Evolutionary conservation across 2,888 invertebrate genomes (phyloP).

Genomic region (Andrena flavipes): DNA sequence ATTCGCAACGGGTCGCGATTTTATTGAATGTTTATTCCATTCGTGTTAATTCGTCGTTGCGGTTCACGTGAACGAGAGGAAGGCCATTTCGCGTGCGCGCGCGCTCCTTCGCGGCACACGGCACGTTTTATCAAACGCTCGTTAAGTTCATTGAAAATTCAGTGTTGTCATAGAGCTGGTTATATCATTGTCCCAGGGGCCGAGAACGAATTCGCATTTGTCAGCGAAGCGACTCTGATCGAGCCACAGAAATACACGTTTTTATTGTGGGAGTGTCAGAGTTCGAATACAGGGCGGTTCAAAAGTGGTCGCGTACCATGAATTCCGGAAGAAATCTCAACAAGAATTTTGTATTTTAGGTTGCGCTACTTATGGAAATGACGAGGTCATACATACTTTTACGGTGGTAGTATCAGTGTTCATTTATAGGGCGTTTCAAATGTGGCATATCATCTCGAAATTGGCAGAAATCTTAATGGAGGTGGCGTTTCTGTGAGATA

Average conservation of each 20-base stretch:
- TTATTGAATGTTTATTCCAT: conserved; percentile 40
- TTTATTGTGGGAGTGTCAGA: not conserved
- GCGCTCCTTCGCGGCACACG: not conserved
- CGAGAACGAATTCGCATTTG: conserved; percentile 44
- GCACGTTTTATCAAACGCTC: conserved; percentile 60
- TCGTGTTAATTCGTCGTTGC: conserved; percentile 43
- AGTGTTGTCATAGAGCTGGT: conserved; percentile 40
- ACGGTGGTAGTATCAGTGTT: too few species aligned
- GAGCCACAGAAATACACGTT: not conserved
- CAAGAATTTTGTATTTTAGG: not conserved
- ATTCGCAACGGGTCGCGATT: conserved; percentile 4
- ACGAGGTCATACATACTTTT: too few species aligned
- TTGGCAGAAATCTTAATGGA: too few species aligned
- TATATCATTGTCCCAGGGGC: conserved; percentile 36
- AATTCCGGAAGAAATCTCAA: not conserved
- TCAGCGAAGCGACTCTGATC: not conserved
- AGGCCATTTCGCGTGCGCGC: conserved; percentile 40
- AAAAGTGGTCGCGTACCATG: not conserved
- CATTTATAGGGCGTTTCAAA: too few species aligned
- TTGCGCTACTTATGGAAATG: too few species aligned
- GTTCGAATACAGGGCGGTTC: not conserved
- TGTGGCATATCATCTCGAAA: too few species aligned
- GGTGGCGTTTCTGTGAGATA: too few species aligned
- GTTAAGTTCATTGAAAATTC: conserved; percentile 67
- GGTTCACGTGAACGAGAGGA: conserved; percentile 44